phyloP scores from a whole-genome alignment of 2,797 vertebrate genomes.

The Selene dorsalis region DNA sequence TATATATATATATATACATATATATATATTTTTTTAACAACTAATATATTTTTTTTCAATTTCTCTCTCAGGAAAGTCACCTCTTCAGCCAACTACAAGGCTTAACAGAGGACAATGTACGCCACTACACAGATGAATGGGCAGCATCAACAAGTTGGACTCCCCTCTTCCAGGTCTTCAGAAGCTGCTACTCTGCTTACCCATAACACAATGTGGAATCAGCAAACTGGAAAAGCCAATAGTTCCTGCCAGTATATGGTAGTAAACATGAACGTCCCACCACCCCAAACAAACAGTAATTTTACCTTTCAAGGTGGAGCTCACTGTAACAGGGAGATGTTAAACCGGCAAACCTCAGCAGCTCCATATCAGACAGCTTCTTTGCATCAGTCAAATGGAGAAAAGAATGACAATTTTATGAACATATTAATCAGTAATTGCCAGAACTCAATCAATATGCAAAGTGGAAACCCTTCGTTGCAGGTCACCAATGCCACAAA shows the following conservation, averaged over 20 bases:
- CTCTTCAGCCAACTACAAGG: background rate
- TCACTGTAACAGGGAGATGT: background rate
- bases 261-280: background rate
- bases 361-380: conserved; percentile 6
- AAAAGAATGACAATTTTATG: fast-evolving
- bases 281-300: background rate
- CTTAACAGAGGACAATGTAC: conserved; percentile 48
- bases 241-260: background rate
- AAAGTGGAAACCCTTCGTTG: conserved; percentile 15
- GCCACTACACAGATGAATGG: conserved; percentile 17
- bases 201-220: background rate
- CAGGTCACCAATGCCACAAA: background rate
- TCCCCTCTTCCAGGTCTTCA: background rate
- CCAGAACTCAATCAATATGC: background rate
- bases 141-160: conserved; percentile 12
- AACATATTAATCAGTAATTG: fast-evolving
- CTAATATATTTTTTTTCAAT: conserved; percentile 3
- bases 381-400: background rate
- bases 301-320: background rate
- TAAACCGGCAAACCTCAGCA: conserved; percentile 22
- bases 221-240: conserved; percentile 5
- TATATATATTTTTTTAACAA: no score
- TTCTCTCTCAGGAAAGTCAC: conserved; percentile 51
- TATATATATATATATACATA: no score
- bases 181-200: conserved; percentile 1